Base-by-base conservation (phyloP, 2,113 vertebrate genomes). In the Tenrec ecaudatus region DNA sequence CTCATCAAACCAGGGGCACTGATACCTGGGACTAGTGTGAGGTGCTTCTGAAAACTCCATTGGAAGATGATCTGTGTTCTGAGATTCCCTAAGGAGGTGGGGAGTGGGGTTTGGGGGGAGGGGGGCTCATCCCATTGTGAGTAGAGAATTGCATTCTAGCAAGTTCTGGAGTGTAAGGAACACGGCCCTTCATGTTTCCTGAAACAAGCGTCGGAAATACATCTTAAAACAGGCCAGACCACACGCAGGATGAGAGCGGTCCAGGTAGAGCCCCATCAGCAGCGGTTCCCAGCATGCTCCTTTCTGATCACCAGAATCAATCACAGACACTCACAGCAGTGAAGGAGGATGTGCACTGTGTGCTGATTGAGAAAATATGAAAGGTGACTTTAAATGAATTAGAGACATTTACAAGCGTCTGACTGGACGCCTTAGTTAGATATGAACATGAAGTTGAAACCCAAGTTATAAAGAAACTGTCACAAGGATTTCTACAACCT, bases 31-130 rank as follows among this genome's bases (percentile, higher is more conserved):
- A n/a, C 20, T 62, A 22, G 4, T 38, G 11, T 53, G 11, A 82
- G 19, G 4, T 2, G 3, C 33, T 68, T 29, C 80, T 19, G 4
- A n/a, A 33, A 60, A 57, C 33, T 38, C 53, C 60, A 27, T 1
- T 80, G 17, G 29, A 77, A 31, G 14, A 57, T 71, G 69, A 33
- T 5, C 1, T n/a, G 31, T 38, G 76, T 82, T n/a, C 60, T 69
- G 33, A 90, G 86, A 47, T 22, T 47, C 17, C 66, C 79, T 73
- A 80, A 40, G 16, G 73, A 88, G 33, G 2, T 1, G 9, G 64
- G 15, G 12, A 15, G 2, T 0, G 36, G 58, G 19, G 20, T 33
- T n/a, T 1, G 0, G 29, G 6, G 47, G 11, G 47, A 2, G 2
- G 43, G 47, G 47, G 4, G 47, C 47, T 53, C 9, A 10, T 53